Base-by-base conservation (phyloP, 2,888 invertebrate genomes). In the Congeria kusceri region DNA sequence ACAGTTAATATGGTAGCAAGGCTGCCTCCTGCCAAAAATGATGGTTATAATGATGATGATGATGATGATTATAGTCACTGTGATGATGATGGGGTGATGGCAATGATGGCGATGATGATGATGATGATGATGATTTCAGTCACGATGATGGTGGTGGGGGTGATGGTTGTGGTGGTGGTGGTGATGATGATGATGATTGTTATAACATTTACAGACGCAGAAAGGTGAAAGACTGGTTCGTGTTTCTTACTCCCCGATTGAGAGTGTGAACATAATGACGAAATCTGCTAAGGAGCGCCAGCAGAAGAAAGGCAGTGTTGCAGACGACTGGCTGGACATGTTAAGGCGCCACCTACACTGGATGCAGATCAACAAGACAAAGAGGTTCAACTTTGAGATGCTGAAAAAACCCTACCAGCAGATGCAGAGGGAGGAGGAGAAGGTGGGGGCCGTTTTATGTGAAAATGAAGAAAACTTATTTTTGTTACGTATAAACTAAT, bases 311-410 rank as follows among this genome's bases (percentile, higher is more conserved):
- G 86, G 84, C 13, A 64, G 83, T 7, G 59, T 85, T 0, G 70
- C 74, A 18, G 90, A 90, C n/a, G 90, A 91, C 68, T 78, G 88
- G 77, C 88, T 91, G 88, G 90, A 90, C 61, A 85, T 77, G 20
- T 76, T 91, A 23, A 82, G 88, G 44, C 83, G 82, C 11, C 87
- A 89, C 28, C 81, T 90, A 61, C 84, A 84, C 5, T 74, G 81
- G 69, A 87, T 85, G 75, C 90, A 90, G 70, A 28, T 87, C 0
- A 85, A 86, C 18, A 80, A 85, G 20, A 73, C 78, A 13, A 63
- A 77, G 0, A 76, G 89, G 57, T 89, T 90, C 59, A 83, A 80
- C 5, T 86, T 86, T 61, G 86, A 86, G 9, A 77, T 75, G 3
- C 87, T 90, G 4, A 83, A 84, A 66, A 76, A 81, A 46, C 61